Evolutionary conservation across 2,888 invertebrate genomes (phyloP).

Genomic region (Byasa hedistus): DNA sequence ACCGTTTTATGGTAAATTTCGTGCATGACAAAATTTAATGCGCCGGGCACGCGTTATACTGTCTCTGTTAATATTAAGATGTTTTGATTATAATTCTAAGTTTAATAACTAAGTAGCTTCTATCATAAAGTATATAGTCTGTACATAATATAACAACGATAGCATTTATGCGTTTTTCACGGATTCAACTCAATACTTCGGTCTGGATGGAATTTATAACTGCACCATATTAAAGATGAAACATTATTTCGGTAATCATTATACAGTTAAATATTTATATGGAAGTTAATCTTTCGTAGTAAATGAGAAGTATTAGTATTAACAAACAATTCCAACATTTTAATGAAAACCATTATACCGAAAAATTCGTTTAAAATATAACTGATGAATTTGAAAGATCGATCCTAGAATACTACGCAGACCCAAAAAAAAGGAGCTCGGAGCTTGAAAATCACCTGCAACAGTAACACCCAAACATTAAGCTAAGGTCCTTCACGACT

Average conservation of each 20-base stretch:
- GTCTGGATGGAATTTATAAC: too few relatives aligned
- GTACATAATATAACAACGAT: too few relatives aligned
- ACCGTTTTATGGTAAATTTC: conserved; percentile 52
- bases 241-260: too few relatives aligned
- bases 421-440: conserved; percentile 53
- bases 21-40: conserved; percentile 48
- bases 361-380: background rate
- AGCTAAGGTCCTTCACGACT: conserved; percentile 66
- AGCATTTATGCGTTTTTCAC: too few relatives aligned
- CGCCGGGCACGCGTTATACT: conserved; percentile 48
- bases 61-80: conserved; percentile 24
- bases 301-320: too few relatives aligned
- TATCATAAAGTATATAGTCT: background rate
- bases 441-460: conserved; percentile 60
- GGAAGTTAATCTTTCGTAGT: too few relatives aligned
- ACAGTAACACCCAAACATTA: conserved; percentile 73
- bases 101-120: background rate
- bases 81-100: conserved; percentile 11
- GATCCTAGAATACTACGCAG: conserved; percentile 57
- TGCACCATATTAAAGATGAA: too few relatives aligned
- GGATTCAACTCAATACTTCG: too few relatives aligned
- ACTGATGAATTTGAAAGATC: conserved; percentile 6
- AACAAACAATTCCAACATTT: too few relatives aligned
- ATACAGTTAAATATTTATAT: too few relatives aligned
- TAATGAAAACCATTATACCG: too few relatives aligned